A percentile compares a stretch with the other conserved stretches of the same genome.
Evolutionary conservation across 2,888 invertebrate species (phyloP).

Genomic region (Lasioglossum leucozonium): DNA sequence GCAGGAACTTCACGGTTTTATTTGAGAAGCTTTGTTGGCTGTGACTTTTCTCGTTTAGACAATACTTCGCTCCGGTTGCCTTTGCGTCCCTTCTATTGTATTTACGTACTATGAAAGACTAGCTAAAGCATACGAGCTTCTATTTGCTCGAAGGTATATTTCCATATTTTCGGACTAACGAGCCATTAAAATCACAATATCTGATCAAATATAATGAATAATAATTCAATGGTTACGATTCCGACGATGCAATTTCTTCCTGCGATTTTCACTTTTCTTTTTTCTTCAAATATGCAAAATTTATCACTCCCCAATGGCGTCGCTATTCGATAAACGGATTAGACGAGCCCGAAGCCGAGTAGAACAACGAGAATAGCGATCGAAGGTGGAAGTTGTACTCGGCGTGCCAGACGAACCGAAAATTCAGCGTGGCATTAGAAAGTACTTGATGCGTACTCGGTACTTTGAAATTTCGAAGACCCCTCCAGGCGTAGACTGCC

Average conservation of each 20-base stretch:
- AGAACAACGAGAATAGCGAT: not conserved
- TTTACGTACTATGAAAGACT: not conserved
- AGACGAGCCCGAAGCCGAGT: not conserved
- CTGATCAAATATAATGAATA: no score
- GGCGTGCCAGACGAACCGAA: constrained; percentile 29
- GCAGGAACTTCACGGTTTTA: constrained; percentile 40
- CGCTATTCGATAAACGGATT: not conserved
- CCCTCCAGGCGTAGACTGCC: constrained; percentile 70
- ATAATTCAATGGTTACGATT: no score
- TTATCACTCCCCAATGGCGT: not conserved
- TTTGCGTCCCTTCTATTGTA: not conserved
- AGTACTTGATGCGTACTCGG: constrained; percentile 71
- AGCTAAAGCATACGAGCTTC: not conserved
- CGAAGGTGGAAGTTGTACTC: constrained; percentile 5
- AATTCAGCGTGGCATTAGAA: constrained; percentile 58
- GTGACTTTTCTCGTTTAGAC: not conserved
- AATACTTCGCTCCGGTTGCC: not conserved
- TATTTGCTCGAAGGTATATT: not conserved
- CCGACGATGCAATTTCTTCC: not conserved
- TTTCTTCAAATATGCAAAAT: not conserved
- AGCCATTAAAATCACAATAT: no score
- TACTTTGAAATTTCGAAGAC: constrained; percentile 74
- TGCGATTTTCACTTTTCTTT: not conserved
- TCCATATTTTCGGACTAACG: no score
- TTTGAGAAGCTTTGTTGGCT: not conserved